Percentiles rank a stretch among this genome's conserved stretches.
phyloP scores from a whole-genome alignment of 2,797 vertebrate species.

The Cetoscarus ocellatus region DNA sequence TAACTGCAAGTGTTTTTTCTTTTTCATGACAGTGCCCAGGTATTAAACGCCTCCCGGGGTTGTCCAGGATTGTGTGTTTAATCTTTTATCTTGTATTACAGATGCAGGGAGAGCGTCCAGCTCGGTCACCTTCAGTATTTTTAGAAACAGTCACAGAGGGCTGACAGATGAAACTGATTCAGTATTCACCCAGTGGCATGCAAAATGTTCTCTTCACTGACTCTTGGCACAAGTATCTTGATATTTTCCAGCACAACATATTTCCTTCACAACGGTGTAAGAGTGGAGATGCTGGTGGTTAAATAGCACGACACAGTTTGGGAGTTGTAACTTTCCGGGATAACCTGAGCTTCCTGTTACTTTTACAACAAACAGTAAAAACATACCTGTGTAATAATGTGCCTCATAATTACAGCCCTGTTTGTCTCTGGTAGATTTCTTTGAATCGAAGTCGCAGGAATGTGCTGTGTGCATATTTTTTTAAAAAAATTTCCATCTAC shows the following conservation, averaged over 20 bases:
- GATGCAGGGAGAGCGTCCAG: not conserved
- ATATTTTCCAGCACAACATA: not conserved
- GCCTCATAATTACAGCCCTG: not conserved
- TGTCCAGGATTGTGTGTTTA: not conserved
- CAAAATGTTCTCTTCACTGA: not conserved
- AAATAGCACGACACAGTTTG: conserved; percentile 5
- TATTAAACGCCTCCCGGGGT: conserved; percentile 6
- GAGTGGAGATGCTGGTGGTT: not conserved
- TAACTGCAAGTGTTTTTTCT: too few species aligned
- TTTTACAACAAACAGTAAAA: not conserved
- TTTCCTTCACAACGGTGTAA: not conserved
- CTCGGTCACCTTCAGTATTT: conserved; percentile 1
- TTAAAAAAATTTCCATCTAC: conserved; percentile 10
- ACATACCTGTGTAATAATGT: not conserved
- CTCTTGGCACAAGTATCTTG: not conserved
- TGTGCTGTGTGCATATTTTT: conserved; percentile 2
- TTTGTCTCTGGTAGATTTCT: not conserved
- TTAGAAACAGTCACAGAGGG: not conserved
- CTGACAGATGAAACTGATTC: not conserved
- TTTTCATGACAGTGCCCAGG: conserved; percentile 1
- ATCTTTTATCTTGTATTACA: not conserved
- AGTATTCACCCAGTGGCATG: not conserved
- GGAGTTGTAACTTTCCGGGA: not conserved
- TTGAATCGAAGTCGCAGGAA: conserved; percentile 8
- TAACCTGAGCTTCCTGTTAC: conserved; percentile 6